Percentiles rank a stretch among this genome's conserved stretches.
phyloP scores from a whole-genome alignment of 2,797 vertebrate genomes.

The Falco novaeseelandiae region DNA sequence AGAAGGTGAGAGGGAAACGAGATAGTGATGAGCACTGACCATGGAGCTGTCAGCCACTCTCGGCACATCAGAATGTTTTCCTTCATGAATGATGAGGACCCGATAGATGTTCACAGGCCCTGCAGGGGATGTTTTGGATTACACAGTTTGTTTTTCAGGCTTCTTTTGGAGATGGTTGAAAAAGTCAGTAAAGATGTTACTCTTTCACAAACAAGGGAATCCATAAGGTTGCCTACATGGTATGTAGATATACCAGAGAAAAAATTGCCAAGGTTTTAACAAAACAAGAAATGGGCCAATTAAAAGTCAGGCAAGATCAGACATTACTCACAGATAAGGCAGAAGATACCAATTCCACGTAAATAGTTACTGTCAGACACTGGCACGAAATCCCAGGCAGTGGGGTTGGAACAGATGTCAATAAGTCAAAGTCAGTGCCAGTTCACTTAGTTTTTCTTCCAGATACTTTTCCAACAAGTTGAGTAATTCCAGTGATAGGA shows the following conservation, averaged over 20 bases:
- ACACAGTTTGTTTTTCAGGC: background rate
- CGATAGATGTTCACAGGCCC: background rate
- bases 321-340: background rate
- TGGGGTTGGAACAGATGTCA: background rate
- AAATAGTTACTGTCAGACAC: background rate
- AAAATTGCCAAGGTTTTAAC: background rate
- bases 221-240: background rate
- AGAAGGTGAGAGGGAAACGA: background rate
- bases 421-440: background rate
- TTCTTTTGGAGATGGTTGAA: background rate
- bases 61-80: background rate
- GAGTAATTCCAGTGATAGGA: background rate
- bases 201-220: background rate
- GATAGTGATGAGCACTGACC: rapidly evolving
- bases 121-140: background rate
- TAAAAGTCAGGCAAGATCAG: background rate
- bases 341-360: background rate
- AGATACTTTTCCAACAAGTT: background rate
- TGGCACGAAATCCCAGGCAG: background rate
- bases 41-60: background rate
- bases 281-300: background rate
- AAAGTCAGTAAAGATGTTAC: background rate
- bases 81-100: background rate
- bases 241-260: background rate
- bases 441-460: background rate